These are phyloP conservation scores for Zootermopsis nevadensis DNA, from an alignment of 2,888 invertebrate genomes.

Conservation along the genomic window DNA sequence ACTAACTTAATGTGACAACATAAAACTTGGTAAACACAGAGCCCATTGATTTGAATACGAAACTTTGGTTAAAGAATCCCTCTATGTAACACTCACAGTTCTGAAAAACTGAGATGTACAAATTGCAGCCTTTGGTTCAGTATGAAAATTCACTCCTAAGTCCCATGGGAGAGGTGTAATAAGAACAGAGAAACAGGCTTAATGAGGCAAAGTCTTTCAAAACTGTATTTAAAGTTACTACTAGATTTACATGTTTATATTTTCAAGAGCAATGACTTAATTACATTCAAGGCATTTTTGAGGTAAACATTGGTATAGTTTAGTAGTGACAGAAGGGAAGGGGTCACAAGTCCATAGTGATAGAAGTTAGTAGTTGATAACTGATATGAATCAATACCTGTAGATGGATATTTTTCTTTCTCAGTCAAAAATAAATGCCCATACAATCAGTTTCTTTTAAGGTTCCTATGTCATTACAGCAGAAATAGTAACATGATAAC, in stretches of 20 bases:
- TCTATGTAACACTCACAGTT: too few species aligned
- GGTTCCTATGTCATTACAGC: neutral
- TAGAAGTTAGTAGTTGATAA: slow-evolving; percentile 23
- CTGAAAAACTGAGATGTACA: too few species aligned
- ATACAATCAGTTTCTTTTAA: neutral
- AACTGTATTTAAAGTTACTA: slow-evolving; percentile 41
- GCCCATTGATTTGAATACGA: too few species aligned
- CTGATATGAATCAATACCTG: slow-evolving; percentile 41
- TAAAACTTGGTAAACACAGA: too few species aligned
- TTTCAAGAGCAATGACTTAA: slow-evolving; percentile 29
- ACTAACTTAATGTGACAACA: too few species aligned
- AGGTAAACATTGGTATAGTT: slow-evolving; percentile 33
- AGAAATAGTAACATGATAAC: slow-evolving; percentile 15
- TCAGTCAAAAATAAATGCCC: slow-evolving; percentile 21
- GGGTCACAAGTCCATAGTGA: slow-evolving; percentile 6
- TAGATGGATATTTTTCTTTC: slow-evolving; percentile 22
- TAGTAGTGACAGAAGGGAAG: slow-evolving; percentile 13
- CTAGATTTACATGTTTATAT: slow-evolving; percentile 31
- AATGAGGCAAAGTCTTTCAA: slow-evolving; percentile 43
- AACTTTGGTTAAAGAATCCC: too few species aligned
- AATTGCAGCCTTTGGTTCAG: too few species aligned
- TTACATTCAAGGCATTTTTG: slow-evolving; percentile 39
- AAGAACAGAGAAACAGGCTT: neutral
- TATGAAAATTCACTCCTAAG: too few species aligned
- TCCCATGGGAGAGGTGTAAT: neutral